These are phyloP conservation scores for Mobula hypostoma DNA, from an alignment of 2,113 vertebrate genomes.

Conservation along the genomic window DNA sequence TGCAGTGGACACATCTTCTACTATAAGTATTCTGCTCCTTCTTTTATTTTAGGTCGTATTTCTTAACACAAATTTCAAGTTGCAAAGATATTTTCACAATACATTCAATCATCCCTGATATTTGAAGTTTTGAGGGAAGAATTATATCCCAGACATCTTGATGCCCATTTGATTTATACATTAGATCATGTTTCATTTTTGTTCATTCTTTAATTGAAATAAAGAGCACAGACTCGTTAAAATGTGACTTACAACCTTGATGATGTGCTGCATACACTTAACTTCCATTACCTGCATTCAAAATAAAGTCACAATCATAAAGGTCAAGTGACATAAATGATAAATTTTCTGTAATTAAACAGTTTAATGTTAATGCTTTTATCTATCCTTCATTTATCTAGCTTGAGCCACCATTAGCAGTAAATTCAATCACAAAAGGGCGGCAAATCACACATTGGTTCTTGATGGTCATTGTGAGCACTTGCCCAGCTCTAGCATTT, in stretches of 20 bases:
- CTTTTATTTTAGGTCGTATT: not conserved
- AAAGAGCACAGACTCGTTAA: not conserved
- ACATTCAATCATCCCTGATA: not conserved
- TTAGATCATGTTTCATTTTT: not conserved
- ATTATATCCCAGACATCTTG: not conserved
- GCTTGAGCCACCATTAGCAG: not conserved
- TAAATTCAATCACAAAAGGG: not conserved
- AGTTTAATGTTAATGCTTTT: not conserved
- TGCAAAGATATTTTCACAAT: not conserved
- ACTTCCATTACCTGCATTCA: not conserved
- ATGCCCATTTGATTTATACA: not conserved
- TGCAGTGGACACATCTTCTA: not conserved
- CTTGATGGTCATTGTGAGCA: not conserved
- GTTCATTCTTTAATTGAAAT: not conserved
- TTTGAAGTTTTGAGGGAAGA: not conserved
- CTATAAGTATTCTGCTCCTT: not conserved
- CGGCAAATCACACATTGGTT: not conserved
- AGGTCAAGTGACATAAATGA: not conserved
- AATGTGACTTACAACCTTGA: not conserved
- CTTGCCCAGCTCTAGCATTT: not conserved
- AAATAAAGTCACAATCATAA: conserved; percentile 18
- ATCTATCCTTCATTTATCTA: not conserved
- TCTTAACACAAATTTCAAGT: not conserved
- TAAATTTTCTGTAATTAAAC: not conserved
- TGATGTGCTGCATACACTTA: not conserved